Evolutionary conservation across 1,140 invertebrate genomes (phyloP), one percentile per base, ranked within the genome.

Genomic region (Zaprionus tsacasi): DNA sequence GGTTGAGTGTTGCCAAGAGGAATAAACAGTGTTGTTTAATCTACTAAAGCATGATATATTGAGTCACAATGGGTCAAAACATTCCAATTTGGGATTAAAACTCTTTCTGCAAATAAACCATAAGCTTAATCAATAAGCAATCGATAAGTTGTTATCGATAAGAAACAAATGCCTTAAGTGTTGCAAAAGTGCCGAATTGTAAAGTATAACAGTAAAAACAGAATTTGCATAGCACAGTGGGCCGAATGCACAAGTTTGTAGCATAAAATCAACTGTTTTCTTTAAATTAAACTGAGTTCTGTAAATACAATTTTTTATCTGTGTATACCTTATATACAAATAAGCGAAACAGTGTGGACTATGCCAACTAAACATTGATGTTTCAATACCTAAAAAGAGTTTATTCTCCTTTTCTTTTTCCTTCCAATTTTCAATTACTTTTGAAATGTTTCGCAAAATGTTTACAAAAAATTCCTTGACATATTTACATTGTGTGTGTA

Each of bases 381-480:
- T 21, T 21, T 21, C 21, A 21, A 21, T 21, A 21, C 21, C 21
- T 21, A 21, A 1, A 21, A 21, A 21, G 21, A 21, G 21, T 2
- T 21, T 21, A 21, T 21, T 21, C 21, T 1, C 2, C 21, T 21
- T 21, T 21, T 21, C 21, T 21, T 21, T 21, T 21, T 21, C 21
- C n/a, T 8, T 45, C 35, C 35, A 25, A 55, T 52, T 21, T 43
- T 33, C 38, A 71, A 33, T 73, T 55, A 52, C 3, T 45, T 15
- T 45, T 61, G 30, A 12, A 65, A 66, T 30, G 25, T 38, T 50
- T 33, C 1, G 7, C 21, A 57, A 59, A 59, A 2, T 64, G 56
- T 88, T 88, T 82, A 88, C 70, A 30, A 15, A 30, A 15, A 55
- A 58, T 78, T 78, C 78, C 78, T 88, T 89, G 83, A 87, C 83